phyloP scores from a whole-genome alignment of 2,113 vertebrate species.

The Chloropsis cyanopogon region DNA sequence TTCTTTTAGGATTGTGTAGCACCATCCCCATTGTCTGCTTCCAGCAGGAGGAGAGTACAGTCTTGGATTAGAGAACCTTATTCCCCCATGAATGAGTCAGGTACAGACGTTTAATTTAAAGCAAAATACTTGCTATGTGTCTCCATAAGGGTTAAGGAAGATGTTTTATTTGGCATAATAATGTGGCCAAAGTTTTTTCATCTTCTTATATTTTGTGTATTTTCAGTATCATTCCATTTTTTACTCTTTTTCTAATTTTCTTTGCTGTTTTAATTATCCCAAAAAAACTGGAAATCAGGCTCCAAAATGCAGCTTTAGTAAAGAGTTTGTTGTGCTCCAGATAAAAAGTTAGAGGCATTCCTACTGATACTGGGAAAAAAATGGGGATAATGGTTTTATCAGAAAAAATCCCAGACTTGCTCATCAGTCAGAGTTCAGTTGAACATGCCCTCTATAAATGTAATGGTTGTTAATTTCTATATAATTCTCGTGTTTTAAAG shows the following conservation, averaged over 20 bases:
- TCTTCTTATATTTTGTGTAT: neutral
- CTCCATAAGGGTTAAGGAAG: neutral
- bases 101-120: conserved; percentile 45
- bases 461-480: neutral
- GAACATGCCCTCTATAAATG: neutral
- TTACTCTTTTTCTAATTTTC: neutral
- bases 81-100: conserved; percentile 43
- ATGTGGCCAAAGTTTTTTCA: neutral
- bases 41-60: conserved; percentile 35
- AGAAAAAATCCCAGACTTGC: neutral
- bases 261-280: neutral
- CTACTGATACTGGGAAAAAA: neutral
- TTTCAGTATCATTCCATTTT: neutral
- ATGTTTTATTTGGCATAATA: neutral
- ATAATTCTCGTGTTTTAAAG: neutral
- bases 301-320: neutral
- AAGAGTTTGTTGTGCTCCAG: neutral
- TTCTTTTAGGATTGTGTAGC: conserved; percentile 50
- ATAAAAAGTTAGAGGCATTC: neutral
- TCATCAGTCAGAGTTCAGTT: neutral
- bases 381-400: neutral
- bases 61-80: neutral
- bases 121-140: neutral
- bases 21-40: conserved; percentile 9
- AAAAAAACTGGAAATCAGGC: neutral